phyloP scores from a whole-genome alignment of 2,888 invertebrate species.

The Aphidoletes aphidimyza region DNA sequence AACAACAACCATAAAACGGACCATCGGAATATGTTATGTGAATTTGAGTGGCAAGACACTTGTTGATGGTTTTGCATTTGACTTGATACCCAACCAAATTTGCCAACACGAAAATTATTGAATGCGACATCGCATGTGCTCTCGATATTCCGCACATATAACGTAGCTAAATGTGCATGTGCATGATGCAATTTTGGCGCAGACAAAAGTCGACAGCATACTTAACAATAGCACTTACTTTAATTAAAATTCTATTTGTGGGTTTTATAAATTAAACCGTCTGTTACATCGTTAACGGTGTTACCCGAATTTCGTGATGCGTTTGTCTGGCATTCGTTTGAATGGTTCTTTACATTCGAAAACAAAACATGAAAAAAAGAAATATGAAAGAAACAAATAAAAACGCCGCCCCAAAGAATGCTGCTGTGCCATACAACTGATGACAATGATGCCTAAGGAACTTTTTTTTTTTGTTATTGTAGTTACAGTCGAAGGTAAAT shows the following conservation, averaged over 20 bases:
- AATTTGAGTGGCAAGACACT: constrained; percentile 20
- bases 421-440: no score
- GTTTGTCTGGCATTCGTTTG: constrained; percentile 16
- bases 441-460: no score
- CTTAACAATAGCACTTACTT: constrained; percentile 21
- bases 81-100: background rate
- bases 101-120: background rate
- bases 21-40: background rate
- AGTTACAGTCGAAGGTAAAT: no score
- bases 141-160: no score
- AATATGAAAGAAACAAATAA: no score
- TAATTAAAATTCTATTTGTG: constrained; percentile 39
- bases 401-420: no score
- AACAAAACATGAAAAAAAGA: no score
- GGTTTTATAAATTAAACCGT: constrained; percentile 16
- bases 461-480: no score
- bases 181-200: background rate
- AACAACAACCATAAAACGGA: background rate
- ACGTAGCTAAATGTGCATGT: no score
- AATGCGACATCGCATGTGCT: background rate
- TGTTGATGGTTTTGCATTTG: constrained; percentile 19
- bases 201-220: background rate
- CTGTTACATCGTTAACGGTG: constrained; percentile 17
- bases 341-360: background rate
- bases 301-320: background rate